Percentiles rank a stretch among this genome's conserved stretches.
Evolutionary conservation across 2,797 vertebrate genomes (phyloP).

Genomic region (Lates japonicus): DNA sequence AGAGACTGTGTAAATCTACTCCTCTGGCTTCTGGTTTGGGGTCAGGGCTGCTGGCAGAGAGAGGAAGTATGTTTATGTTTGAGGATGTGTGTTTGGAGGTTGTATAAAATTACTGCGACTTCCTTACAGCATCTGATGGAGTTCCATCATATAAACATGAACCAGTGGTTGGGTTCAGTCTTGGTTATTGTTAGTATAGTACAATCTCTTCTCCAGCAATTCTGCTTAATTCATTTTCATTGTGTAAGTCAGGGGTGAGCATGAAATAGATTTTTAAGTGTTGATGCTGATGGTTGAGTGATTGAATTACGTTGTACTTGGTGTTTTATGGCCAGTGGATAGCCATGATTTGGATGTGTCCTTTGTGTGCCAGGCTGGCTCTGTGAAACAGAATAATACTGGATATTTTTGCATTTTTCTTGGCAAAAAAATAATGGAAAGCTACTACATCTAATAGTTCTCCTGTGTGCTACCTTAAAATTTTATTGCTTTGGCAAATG

Average conservation of each 20-base stretch:
- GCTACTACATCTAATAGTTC: conserved; percentile 19
- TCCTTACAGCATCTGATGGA: conserved; percentile 16
- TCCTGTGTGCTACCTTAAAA: conserved; percentile 30
- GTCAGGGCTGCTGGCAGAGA: conserved; percentile 23
- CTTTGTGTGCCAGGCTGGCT: conserved; percentile 21
- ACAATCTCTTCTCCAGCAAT: background rate
- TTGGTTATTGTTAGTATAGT: background rate
- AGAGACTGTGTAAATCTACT: background rate
- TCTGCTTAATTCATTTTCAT: background rate
- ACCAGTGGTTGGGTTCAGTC: background rate
- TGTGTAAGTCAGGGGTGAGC: conserved; percentile 3
- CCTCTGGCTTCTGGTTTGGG: conserved; percentile 31
- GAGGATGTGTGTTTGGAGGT: conserved; percentile 34
- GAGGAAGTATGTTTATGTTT: conserved; percentile 43
- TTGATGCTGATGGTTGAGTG: background rate
- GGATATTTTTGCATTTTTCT: conserved; percentile 37
- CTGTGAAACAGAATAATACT: conserved; percentile 21
- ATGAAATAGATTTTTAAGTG: conserved; percentile 10
- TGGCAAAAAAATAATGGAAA: conserved; percentile 40
- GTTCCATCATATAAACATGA: conserved; percentile 17
- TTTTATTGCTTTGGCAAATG: conserved; percentile 41
- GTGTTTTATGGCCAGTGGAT: conserved; percentile 26
- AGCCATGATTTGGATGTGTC: conserved; percentile 20
- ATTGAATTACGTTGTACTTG: background rate
- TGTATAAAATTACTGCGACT: conserved; percentile 25